Percentiles rank a stretch among this genome's conserved stretches.
Conservation (phyloP, 2,888 invertebrate species). For the Notodromas monacha region DNA sequence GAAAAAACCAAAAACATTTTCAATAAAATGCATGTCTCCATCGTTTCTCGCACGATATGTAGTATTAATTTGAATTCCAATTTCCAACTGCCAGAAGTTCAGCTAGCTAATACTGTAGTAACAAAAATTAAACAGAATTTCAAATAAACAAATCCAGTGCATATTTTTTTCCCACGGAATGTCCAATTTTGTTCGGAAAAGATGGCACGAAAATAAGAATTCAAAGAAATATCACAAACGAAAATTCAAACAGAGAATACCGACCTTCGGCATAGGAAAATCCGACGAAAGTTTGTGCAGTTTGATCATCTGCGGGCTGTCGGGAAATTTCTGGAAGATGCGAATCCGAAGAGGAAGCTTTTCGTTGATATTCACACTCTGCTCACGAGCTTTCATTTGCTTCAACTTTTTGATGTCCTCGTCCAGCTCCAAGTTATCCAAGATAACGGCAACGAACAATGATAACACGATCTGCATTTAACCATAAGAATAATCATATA, state of each 20-base stretch:
- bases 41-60: too few species aligned
- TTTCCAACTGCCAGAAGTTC: too few species aligned
- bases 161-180: too few species aligned
- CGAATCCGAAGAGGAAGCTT: slow-evolving; percentile 46
- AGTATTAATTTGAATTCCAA: too few species aligned
- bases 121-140: too few species aligned
- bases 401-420: slow-evolving; percentile 97
- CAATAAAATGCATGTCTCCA: too few species aligned
- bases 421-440: slow-evolving; percentile 93
- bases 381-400: slow-evolving; percentile 81
- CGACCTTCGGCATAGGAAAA: slow-evolving; percentile 19
- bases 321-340: slow-evolving; percentile 92
- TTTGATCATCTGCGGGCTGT: slow-evolving; percentile 89
- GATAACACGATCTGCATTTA: slow-evolving; percentile 95
- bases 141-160: too few species aligned
- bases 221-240: too few species aligned
- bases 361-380: slow-evolving; percentile 75
- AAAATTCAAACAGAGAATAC: too few species aligned
- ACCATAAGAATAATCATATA: slow-evolving; percentile 9
- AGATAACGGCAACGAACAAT: slow-evolving; percentile 96
- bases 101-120: too few species aligned
- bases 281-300: slow-evolving; percentile 64
- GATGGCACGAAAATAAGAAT: neutral
- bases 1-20: too few species aligned
- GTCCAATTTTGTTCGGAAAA: neutral